phyloP scores from a whole-genome alignment of 1,140 invertebrate species.

The Trissolcus basalis region DNA sequence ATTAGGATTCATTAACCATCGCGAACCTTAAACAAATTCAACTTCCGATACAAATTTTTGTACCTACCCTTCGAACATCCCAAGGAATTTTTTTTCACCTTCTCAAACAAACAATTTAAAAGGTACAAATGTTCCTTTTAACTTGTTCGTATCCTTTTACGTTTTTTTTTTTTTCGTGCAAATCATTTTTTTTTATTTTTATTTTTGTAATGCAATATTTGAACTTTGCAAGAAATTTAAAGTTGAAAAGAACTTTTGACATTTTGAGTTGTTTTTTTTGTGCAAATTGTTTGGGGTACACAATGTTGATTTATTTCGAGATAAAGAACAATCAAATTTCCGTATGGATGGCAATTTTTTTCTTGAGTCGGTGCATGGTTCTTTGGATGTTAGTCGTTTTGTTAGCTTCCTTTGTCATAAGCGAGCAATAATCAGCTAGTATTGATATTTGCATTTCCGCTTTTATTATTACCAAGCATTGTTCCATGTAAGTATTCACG shows the following conservation, averaged over 20 bases:
- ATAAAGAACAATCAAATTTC: conserved; percentile 28
- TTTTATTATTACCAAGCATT: conserved; percentile 48
- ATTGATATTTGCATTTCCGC: conserved; percentile 44
- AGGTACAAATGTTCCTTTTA: no score
- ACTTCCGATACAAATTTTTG: conserved; percentile 25
- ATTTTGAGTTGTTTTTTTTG: no score
- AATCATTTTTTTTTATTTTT: no score
- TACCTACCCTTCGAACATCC: neutral
- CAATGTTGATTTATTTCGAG: conserved; percentile 1
- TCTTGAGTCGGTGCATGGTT: conserved; percentile 12
- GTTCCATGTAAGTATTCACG: conserved; percentile 14
- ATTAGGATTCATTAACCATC: conserved; percentile 59
- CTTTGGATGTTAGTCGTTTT: conserved; percentile 11
- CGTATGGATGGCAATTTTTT: conserved; percentile 36
- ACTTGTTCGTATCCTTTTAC: no score
- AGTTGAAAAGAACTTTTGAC: no score
- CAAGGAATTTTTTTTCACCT: neutral
- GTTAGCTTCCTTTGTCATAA: conserved; percentile 14
- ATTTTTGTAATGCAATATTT: no score
- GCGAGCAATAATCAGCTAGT: conserved; percentile 32
- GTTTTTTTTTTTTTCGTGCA: no score
- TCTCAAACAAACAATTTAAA: no score
- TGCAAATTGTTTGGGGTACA: no score
- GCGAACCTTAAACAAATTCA: conserved; percentile 38
- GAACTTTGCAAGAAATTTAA: no score